Conservation (phyloP, 2,888 invertebrate species). For the Alcis repandata region DNA sequence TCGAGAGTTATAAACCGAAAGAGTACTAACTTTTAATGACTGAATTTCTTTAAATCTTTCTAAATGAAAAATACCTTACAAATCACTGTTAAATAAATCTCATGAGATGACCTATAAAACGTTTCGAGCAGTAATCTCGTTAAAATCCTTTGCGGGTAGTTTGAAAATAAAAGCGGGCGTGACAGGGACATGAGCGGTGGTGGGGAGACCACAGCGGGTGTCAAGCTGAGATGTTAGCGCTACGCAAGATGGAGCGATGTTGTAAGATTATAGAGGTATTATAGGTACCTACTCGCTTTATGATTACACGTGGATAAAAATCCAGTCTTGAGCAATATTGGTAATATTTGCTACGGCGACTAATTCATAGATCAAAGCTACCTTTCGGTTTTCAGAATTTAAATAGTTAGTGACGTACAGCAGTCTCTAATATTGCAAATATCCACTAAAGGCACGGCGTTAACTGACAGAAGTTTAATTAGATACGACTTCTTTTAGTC, state of each 20-base stretch:
- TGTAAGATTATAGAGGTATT: neutral
- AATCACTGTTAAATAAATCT: slow-evolving; percentile 79
- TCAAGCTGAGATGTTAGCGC: slow-evolving; percentile 51
- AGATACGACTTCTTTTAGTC: neutral
- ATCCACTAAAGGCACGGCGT: neutral
- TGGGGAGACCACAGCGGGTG: slow-evolving; percentile 31
- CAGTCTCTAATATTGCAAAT: neutral
- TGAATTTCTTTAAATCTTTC: slow-evolving; percentile 74
- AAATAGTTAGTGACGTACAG: too few species aligned
- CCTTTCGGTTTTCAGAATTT: neutral
- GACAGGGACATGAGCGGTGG: slow-evolving; percentile 34
- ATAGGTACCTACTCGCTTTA: neutral
- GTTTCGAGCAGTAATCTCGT: slow-evolving; percentile 75
- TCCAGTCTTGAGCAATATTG: neutral
- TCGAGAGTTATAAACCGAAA: slow-evolving; percentile 62
- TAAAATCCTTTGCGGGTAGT: slow-evolving; percentile 81
- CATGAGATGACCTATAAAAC: slow-evolving; percentile 80
- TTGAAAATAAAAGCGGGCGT: slow-evolving; percentile 37
- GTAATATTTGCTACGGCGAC: neutral
- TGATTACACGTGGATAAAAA: neutral
- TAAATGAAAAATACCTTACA: slow-evolving; percentile 74
- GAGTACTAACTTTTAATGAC: slow-evolving; percentile 72
- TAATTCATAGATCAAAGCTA: neutral
- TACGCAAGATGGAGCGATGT: slow-evolving; percentile 46
- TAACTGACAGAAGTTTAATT: neutral